Evolutionary conservation across 2,797 vertebrate genomes (phyloP).

Genomic region (Sphenopsis melanotis): DNA sequence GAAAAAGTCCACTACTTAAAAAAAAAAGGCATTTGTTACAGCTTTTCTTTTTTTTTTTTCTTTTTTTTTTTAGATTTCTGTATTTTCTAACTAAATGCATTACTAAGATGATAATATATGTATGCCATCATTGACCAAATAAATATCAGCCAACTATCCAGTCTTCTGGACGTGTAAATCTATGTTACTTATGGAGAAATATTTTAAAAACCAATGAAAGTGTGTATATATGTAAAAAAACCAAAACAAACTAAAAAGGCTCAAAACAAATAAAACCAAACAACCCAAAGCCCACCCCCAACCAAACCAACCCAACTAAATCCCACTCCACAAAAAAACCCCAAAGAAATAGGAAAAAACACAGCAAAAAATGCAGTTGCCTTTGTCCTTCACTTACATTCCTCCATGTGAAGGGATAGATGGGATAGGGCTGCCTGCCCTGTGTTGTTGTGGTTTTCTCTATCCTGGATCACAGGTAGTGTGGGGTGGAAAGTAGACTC

Average conservation of each 20-base stretch:
- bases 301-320: neutral
- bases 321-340: fast-evolving
- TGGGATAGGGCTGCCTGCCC: neutral
- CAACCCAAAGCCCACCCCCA: fast-evolving
- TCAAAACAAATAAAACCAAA: neutral
- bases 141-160: neutral
- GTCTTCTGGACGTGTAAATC: neutral
- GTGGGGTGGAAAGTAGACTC: neutral
- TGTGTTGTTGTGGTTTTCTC: neutral
- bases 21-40: neutral
- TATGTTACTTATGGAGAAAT: neutral
- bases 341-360: neutral
- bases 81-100: neutral
- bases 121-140: neutral
- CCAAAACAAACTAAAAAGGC: neutral
- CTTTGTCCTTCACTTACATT: neutral
- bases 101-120: neutral
- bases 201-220: neutral
- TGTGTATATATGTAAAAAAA: neutral
- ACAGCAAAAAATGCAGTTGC: neutral
- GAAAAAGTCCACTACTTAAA: neutral
- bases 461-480: neutral
- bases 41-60: neutral
- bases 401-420: neutral
- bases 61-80: neutral